Evolutionary conservation across 2,888 invertebrate genomes (phyloP), one percentile per base, ranked within the genome.

Genomic region (Lasioglossum calceatum): DNA sequence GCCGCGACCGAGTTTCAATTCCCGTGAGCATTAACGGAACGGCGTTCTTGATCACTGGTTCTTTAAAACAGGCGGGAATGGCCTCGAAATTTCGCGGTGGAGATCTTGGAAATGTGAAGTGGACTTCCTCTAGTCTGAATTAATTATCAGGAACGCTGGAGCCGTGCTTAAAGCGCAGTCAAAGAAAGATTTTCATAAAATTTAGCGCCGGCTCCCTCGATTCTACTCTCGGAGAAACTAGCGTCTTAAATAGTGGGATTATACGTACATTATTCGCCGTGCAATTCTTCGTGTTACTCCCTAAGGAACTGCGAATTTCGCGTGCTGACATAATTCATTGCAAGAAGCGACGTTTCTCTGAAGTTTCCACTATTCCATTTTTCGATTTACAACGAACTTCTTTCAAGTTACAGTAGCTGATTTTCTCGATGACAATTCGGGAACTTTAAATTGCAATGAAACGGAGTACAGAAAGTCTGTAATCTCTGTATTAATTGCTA

Each of bases 1-100:
- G 75, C 72, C 77, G 32, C 76, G 72, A 64, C 79, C 36, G 80
- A 83, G 75, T 83, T 87, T 82, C 87, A 86, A 87, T 86, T 86
- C 81, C 73, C 47, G n/a, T 14, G 71, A 58, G 50, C 83, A 78
- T 86, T 86, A 77, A 23, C 79, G 77, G 64, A 74, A 80, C 72
- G 73, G 70, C 16, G 50, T 14, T 77, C 76, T 16, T 64, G 77
- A 82, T 82, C 73, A 74, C 76, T 76, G 50, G 16, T 74, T 42
- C 36, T n/a, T 36, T 23, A 32, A 36, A 19, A 19, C 36, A 14
- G 19, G 2, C 67, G 36, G 61, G 14, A 16, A 61, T 27, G 12
- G 27, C 27, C 61, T 27, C 61, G 61, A 61, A 61, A 27, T 61
- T 27, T 61, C 27, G n/a, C 61, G 54, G 12, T 14, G 23, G 54